Conservation (phyloP, 2,113 vertebrate species). For the Oreochromis aureus region DNA sequence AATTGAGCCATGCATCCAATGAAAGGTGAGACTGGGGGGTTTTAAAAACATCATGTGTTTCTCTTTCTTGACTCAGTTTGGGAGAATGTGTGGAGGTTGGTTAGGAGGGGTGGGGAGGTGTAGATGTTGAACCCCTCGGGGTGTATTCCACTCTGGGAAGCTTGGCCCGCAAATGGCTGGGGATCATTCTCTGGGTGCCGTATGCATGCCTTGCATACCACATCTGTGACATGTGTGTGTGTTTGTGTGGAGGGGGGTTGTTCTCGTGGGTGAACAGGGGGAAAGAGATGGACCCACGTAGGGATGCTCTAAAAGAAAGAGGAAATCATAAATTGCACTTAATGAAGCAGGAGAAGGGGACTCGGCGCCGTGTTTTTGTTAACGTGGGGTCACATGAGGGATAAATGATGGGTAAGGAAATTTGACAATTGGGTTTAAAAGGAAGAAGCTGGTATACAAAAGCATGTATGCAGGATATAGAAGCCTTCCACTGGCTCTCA, state of each 20-base stretch:
- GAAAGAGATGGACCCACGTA: not conserved
- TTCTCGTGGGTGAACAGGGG: not conserved
- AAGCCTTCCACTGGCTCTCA: not conserved
- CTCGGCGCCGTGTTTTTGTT: not conserved
- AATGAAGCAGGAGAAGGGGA: slow-evolving; percentile 19
- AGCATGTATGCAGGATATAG: not conserved
- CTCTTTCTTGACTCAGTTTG: slow-evolving; percentile 13
- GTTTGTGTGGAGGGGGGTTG: not conserved
- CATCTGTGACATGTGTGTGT: slow-evolving; percentile 44
- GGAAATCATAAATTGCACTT: slow-evolving; percentile 45
- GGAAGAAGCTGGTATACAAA: not conserved
- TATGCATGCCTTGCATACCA: slow-evolving; percentile 65
- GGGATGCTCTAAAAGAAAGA: not conserved
- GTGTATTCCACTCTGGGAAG: slow-evolving; percentile 32
- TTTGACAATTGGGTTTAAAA: slow-evolving; percentile 14
- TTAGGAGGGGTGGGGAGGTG: not conserved
- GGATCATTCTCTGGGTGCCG: slow-evolving; percentile 53
- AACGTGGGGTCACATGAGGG: not conserved
- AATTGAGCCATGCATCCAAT: not conserved
- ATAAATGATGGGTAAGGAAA: slow-evolving; percentile 2
- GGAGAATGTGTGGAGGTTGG: slow-evolving; percentile 2
- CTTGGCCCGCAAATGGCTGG: slow-evolving; percentile 33
- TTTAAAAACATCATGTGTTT: not conserved
- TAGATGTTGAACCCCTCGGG: slow-evolving; percentile 31
- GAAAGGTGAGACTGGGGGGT: not conserved